These are phyloP conservation scores for Cebus imitator DNA, from an alignment of 2,113 vertebrate species.

Conservation along the genomic window DNA sequence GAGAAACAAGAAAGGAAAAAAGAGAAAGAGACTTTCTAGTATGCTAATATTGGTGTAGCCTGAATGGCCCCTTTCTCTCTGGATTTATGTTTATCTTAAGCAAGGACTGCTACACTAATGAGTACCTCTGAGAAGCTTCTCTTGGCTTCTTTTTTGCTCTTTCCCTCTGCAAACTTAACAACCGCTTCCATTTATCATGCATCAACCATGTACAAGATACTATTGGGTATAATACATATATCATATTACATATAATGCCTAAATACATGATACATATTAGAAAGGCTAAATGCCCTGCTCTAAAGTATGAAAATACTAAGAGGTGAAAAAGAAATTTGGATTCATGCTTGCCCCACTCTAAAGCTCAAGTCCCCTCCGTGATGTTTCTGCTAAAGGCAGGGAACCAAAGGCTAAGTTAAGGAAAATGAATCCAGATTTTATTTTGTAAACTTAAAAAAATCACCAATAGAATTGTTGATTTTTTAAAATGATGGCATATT, in stretches of 20 bases:
- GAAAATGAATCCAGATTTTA: background rate
- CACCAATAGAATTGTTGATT: background rate
- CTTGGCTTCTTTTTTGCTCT: background rate
- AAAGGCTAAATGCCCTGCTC: background rate
- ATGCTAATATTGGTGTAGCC: background rate
- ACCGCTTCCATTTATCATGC: background rate
- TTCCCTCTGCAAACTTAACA: background rate
- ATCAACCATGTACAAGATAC: background rate
- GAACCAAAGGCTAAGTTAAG: background rate
- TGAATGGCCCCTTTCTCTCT: background rate
- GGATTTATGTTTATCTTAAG: background rate
- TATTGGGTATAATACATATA: background rate
- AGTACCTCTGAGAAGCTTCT: background rate
- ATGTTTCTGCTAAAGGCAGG: background rate
- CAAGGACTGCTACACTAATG: background rate
- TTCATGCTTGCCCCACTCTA: background rate
- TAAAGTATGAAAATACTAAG: background rate
- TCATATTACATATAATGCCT: background rate
- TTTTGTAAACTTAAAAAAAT: background rate
- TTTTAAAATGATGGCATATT: background rate
- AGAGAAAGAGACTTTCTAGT: fast-evolving
- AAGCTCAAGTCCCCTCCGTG: fast-evolving
- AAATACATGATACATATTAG: background rate
- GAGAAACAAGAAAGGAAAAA: background rate
- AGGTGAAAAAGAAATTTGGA: background rate